phyloP scores from a whole-genome alignment of 2,113 vertebrate species.

The Oryzias javanicus region DNA sequence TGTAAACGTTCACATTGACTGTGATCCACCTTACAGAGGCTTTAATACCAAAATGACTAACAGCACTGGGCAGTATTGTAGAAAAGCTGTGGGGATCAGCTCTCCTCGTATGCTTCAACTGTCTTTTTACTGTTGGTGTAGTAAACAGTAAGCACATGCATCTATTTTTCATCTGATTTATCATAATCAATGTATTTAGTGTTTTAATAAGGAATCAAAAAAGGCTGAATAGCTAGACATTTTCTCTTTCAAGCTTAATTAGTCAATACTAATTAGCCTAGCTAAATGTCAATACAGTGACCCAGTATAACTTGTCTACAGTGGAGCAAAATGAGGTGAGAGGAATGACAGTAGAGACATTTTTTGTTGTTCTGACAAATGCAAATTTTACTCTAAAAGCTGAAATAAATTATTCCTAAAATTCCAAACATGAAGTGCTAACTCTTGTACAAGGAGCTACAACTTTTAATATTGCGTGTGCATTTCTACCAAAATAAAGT shows the following conservation, averaged over 20 bases:
- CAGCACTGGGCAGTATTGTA: constrained; percentile 28
- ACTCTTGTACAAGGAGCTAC: too few species aligned
- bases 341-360: not conserved
- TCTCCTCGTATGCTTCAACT: not conserved
- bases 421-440: too few species aligned
- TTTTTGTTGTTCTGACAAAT: not conserved
- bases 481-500: too few species aligned
- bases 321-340: constrained; percentile 23
- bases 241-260: constrained; percentile 28
- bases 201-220: too few species aligned
- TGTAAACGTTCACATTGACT: constrained; percentile 47
- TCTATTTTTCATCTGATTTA: not conserved
- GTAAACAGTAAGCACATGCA: not conserved
- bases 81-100: constrained; percentile 6
- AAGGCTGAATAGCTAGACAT: not conserved
- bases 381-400: not conserved
- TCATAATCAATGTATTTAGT: too few species aligned
- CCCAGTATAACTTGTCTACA: constrained; percentile 52
- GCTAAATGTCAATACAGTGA: constrained; percentile 64
- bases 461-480: too few species aligned
- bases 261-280: constrained; percentile 79
- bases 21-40: constrained; percentile 33
- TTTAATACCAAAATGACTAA: constrained; percentile 51
- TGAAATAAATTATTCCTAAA: not conserved
- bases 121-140: constrained; percentile 2